Conservation (phyloP, 2,113 vertebrate genomes). For the Calyptomena viridis region DNA sequence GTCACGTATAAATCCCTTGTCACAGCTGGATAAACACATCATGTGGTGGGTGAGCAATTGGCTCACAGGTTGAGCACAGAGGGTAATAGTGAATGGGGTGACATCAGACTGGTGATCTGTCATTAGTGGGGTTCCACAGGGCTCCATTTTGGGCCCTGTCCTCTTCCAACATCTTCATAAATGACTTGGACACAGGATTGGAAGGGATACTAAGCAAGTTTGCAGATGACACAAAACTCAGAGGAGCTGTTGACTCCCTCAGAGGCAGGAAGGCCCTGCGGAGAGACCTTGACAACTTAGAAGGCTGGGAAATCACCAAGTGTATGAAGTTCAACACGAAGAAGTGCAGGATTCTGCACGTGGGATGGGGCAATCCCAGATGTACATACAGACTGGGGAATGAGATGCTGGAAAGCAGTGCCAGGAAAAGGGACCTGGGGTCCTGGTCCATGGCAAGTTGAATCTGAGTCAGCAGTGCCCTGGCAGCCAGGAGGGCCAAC, state of each 20-base stretch:
- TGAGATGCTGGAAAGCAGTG: neutral
- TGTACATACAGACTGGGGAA: neutral
- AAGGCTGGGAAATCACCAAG: neutral
- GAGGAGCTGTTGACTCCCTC: neutral
- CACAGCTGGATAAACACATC: neutral
- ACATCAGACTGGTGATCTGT: neutral
- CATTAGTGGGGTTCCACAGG: neutral
- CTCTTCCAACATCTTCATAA: neutral
- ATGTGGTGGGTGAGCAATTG: neutral
- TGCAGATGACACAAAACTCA: neutral
- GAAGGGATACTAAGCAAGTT: neutral
- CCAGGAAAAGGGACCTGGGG: neutral
- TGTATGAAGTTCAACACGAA: neutral
- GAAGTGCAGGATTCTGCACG: neutral
- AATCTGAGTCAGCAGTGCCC: neutral
- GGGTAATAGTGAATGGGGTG: neutral
- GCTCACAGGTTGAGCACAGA: neutral
- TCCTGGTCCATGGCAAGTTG: neutral
- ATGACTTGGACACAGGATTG: neutral
- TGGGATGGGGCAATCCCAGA: neutral
- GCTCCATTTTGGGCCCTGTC: neutral
- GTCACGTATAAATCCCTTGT: neutral
- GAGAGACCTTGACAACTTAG: neutral
- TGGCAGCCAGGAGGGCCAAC: neutral
- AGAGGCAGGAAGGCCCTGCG: neutral